Conservation (phyloP, 2,113 vertebrate species). For the Upupa epops region DNA sequence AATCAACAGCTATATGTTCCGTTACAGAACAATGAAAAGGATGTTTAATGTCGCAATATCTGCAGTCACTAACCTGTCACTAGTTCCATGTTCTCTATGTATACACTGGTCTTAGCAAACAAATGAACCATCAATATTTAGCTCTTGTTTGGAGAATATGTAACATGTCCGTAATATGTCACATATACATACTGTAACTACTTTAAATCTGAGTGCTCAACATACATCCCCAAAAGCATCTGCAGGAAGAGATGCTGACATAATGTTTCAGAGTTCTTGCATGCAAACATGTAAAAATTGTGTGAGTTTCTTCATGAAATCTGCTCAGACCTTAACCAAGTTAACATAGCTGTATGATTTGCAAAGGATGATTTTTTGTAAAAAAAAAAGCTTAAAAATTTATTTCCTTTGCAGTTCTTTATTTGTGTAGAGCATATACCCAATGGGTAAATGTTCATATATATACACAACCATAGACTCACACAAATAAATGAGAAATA, state of each 20-base stretch:
- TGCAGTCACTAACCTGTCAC: not conserved
- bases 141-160: not conserved
- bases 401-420: not conserved
- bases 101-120: not conserved
- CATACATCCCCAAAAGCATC: not conserved
- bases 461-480: not conserved
- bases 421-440: not conserved
- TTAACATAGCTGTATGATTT: not conserved
- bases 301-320: not conserved
- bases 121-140: not conserved
- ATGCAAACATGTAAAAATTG: conserved; percentile 11
- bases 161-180: not conserved
- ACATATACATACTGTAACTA: not conserved
- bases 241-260: conserved; percentile 2
- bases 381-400: not conserved
- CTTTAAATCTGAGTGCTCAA: not conserved
- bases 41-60: not conserved
- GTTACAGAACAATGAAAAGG: not conserved
- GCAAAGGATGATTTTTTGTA: too few relatives aligned
- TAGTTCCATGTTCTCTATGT: not conserved
- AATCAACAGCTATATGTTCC: not conserved
- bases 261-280: conserved; percentile 17
- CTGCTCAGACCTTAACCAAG: not conserved
- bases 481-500: not conserved
- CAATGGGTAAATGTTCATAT: not conserved